These are phyloP conservation scores for Laticauda laticaudata DNA, from an alignment of 2,113 vertebrate species.

Conservation along the genomic window DNA sequence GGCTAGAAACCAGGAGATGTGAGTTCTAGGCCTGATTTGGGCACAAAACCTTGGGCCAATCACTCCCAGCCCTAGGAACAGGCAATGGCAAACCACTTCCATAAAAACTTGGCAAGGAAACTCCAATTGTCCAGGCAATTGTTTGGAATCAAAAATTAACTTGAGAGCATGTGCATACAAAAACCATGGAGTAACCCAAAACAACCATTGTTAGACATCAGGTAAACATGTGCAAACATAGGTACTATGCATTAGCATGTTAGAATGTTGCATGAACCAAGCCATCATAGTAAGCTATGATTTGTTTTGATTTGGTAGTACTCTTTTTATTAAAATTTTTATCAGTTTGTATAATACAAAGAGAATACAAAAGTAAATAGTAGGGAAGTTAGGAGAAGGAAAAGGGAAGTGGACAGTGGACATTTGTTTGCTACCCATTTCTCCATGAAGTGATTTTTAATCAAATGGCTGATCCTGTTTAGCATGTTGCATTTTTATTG, in stretches of 20 bases:
- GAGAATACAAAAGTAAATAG: too few relatives aligned
- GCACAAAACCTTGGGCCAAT: background rate
- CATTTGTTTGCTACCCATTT: background rate
- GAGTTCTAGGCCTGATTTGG: background rate
- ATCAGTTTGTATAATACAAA: too few relatives aligned
- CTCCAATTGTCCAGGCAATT: background rate
- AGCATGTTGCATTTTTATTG: background rate
- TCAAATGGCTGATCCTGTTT: background rate
- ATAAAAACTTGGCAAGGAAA: background rate
- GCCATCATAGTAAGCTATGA: background rate
- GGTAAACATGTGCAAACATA: background rate
- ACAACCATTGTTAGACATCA: background rate
- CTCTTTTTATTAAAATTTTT: background rate
- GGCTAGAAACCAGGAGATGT: background rate
- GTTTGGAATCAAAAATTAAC: background rate
- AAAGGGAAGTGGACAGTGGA: too few relatives aligned
- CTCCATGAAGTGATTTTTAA: background rate
- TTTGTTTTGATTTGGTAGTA: background rate
- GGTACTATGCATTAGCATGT: background rate
- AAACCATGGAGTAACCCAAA: background rate
- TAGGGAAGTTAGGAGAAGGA: too few relatives aligned
- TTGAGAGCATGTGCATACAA: background rate
- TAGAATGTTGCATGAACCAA: background rate
- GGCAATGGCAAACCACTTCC: background rate
- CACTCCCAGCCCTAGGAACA: background rate